Evolutionary conservation across 2,888 invertebrate species (phyloP).

Genomic region (Rhingia campestris): DNA sequence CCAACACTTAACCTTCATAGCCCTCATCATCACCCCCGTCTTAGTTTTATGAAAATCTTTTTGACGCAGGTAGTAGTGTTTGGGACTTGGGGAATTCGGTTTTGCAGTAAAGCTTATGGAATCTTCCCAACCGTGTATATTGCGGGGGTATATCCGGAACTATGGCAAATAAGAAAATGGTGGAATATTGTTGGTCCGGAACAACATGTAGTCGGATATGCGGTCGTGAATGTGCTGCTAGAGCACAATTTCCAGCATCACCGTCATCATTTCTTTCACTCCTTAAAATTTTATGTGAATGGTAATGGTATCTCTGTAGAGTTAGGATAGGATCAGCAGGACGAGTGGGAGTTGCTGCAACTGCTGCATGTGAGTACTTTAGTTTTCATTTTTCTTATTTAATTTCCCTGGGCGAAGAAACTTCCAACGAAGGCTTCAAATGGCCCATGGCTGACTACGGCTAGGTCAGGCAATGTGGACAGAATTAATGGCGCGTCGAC

Average conservation of each 20-base stretch:
- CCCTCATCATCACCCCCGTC: too few species aligned
- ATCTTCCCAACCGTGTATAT: background rate
- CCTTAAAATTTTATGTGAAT: slow-evolving; percentile 11
- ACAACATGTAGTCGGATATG: slow-evolving; percentile 5
- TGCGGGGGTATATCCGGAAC: background rate
- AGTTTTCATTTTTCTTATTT: background rate
- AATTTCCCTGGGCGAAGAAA: background rate
- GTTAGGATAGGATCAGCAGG: background rate
- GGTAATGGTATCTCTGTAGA: background rate
- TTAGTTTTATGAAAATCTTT: too few species aligned
- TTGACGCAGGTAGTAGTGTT: too few species aligned
- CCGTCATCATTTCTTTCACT: background rate
- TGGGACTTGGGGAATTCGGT: too few species aligned
- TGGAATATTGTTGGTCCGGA: slow-evolving; percentile 15
- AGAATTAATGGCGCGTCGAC: slow-evolving; percentile 8
- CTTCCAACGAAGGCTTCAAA: background rate
- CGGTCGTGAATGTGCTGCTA: slow-evolving; percentile 4
- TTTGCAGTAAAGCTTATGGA: background rate
- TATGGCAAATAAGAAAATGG: slow-evolving; percentile 5
- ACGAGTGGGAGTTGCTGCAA: background rate
- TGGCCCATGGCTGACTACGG: background rate
- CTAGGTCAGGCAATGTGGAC: background rate
- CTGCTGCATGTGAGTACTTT: background rate
- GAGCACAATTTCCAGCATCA: slow-evolving; percentile 10
- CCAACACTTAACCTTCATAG: too few species aligned